Base-by-base conservation (phyloP, 2,888 invertebrate species). In the Epirrhoe tristata region DNA sequence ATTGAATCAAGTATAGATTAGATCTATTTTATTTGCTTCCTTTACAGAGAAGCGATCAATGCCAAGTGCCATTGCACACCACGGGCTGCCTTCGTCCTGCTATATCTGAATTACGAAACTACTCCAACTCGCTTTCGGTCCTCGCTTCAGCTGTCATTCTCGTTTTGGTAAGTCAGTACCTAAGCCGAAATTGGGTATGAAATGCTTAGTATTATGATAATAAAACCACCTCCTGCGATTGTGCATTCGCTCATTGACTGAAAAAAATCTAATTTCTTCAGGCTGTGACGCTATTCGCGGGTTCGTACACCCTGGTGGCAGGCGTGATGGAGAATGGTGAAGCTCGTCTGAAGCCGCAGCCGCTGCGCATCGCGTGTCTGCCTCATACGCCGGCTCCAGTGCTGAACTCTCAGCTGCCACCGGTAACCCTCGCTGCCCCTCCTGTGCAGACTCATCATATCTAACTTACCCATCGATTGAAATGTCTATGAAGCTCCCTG, bases 211-310 rank as follows among this genome's bases (percentile, higher is more conserved):
- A 24, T 24, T 24, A 24, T 24, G 3, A 24, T 24, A 24, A 24
- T 24, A 24, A 24, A 24, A 24, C 24, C 24, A 24, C 24, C 24
- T 24, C 24, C 24, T 24, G 24, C 24, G 24, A 24, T 3, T 24
- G 3, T 24, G 24, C 24, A 24, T 24, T 24, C 24, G 24, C 24
- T 24, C 24, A 24, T 24, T 24, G 24, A 2, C 24, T 24, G 24
- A 24, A 24, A 24, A 2, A 24, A 24, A 24, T 1, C 24, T n/a
- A 24, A 24, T 43, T 43, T 57, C 16, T 24, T 14, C 77, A 93
- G 92, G 84, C 89, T 17, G 85, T 88, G 68, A 87, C 91, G 0
- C 69, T 93, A 65, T 89, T 91, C 74, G 82, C 89, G 69, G 79
- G 85, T 4, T 84, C 88, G 3, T 90, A 89, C 75, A 80, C 79